Conservation (phyloP, 2,113 vertebrate species). For the Callithrix jacchus region DNA sequence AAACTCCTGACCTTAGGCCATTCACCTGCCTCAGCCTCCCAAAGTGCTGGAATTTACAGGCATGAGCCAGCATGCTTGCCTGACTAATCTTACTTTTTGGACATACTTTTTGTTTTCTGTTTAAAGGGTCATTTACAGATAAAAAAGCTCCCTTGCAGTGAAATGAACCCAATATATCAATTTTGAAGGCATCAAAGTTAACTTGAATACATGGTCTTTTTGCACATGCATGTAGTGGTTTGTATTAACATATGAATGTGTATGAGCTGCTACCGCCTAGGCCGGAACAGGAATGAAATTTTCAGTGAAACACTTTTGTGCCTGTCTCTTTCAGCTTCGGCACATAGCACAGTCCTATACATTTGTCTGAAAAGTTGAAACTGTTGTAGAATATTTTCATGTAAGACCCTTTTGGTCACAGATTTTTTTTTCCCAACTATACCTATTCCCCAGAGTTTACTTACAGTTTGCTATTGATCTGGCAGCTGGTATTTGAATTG, state of each 20-base stretch:
- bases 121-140: not conserved
- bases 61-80: too few species aligned
- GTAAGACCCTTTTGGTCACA: slow-evolving; percentile 70
- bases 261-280: not conserved
- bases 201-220: not conserved
- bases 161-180: not conserved
- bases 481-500: slow-evolving; percentile 91
- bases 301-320: not conserved
- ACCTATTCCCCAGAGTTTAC: slow-evolving; percentile 89
- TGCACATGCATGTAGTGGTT: not conserved
- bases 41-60: too few species aligned
- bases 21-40: too few species aligned
- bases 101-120: not conserved
- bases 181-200: not conserved
- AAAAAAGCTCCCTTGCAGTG: not conserved
- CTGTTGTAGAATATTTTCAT: slow-evolving; percentile 67
- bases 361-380: slow-evolving; percentile 65
- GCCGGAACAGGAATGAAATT: not conserved
- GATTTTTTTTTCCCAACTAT: slow-evolving; percentile 75
- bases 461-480: slow-evolving; percentile 94
- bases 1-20: too few species aligned
- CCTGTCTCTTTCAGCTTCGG: not conserved
- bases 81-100: not conserved
- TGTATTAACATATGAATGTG: not conserved
- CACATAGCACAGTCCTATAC: not conserved